Conservation (phyloP, 2,888 invertebrate species). For the Cataglyphis rosenhaueri region DNA sequence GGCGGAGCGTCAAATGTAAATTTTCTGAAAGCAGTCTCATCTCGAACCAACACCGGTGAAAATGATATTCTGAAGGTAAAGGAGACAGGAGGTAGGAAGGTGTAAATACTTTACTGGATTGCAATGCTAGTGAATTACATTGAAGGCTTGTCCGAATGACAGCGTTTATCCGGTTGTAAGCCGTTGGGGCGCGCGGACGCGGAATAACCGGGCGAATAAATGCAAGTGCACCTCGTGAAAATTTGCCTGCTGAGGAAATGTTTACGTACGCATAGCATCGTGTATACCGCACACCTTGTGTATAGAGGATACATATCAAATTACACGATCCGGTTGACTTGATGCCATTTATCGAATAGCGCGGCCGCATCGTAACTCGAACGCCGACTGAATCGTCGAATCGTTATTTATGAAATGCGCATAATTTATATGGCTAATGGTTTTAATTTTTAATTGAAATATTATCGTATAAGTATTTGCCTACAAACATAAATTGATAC, state of each 20-base stretch:
- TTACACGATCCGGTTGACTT: conserved; percentile 54
- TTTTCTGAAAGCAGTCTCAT: conserved; percentile 50
- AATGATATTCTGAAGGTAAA: conserved; percentile 47
- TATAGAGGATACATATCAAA: conserved; percentile 55
- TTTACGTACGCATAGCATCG: conserved; percentile 23
- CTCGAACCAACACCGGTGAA: conserved; percentile 36
- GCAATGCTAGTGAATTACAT: conserved; percentile 65
- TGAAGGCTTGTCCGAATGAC: conserved; percentile 68
- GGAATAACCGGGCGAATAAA: conserved; percentile 62
- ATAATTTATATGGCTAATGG: conserved; percentile 29
- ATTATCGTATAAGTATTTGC: conserved; percentile 8
- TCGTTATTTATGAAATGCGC: conserved; percentile 30
- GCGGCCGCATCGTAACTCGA: conserved; percentile 14
- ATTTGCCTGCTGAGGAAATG: conserved; percentile 37
- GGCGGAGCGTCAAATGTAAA: conserved; percentile 34
- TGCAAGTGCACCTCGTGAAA: conserved; percentile 37
- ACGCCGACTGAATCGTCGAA: conserved; percentile 32
- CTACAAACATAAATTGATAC: conserved; percentile 17
- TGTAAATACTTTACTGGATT: conserved; percentile 59
- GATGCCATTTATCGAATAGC: conserved; percentile 36
- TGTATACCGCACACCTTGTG: conserved; percentile 8
- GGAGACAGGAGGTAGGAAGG: conserved; percentile 42
- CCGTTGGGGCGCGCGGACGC: conserved; percentile 62
- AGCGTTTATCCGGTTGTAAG: conserved; percentile 70
- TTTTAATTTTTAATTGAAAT: conserved; percentile 39